Base-by-base conservation (phyloP, 1,140 invertebrate genomes). In the Platorchestia sp. region DNA sequence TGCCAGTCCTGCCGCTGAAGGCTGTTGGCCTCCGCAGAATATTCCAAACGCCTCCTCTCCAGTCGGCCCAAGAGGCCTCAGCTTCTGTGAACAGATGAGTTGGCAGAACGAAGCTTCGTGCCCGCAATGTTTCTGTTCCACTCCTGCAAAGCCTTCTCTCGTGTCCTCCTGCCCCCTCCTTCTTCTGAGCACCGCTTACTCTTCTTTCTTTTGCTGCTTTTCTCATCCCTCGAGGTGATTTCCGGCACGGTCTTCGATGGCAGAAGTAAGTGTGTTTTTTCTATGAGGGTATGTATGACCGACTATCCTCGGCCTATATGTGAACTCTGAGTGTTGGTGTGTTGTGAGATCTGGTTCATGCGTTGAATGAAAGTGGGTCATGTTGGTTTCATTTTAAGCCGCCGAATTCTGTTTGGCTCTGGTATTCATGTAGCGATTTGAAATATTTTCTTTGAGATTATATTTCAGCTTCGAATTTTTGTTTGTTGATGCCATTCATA, bases 21-120 rank as follows among this genome's bases (percentile, higher is more conserved):
- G 91, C 91, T 40, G 16, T 45, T 19, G 22, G 91, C 91, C 91
- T 42, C 36, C 87, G 16, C 87, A 89, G 41, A 44, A 89, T 89
- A 75, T 36, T 75, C 43, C 87, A 42, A 89, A 41, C 40, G 43
- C 45, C 91, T 47, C n/a, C 44, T 93, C 91, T 47, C 0, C 43
- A 45, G 41, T 6, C 91, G 40, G 36, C 45, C 91, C 91, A 16
- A 40, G 43, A 93, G 45, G 36, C 91, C 40, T 36, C 3, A 10
- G 59, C 59, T 44, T 47, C 45, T 93, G 91, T 93, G 45, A 93
- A 93, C 91, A 93, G 91, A 93, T 93, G 91, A 93, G 91, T 93
- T 36, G 91, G 91, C 43, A 93, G 91, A 93, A 93, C 91, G 22
- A 36, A 93, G 44, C 45, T 93, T 7, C 43, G 91, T 45, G 91